Evolutionary conservation across 2,888 invertebrate genomes (phyloP).

Genomic region (Diarsia rubi): DNA sequence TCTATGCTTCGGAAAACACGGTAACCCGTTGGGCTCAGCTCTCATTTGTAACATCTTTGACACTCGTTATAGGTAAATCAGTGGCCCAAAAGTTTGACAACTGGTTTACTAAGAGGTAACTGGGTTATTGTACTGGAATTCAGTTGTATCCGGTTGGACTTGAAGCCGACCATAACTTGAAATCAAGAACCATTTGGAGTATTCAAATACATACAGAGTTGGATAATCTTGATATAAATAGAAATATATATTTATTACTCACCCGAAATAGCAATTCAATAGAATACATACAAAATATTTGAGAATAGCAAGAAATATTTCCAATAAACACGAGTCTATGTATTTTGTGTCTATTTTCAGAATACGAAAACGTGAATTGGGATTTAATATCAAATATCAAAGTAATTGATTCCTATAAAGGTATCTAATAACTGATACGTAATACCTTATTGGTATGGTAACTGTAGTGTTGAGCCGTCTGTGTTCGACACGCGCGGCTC

Average conservation of each 20-base stretch:
- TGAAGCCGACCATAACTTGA: too few species aligned
- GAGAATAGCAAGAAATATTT: conserved; percentile 18
- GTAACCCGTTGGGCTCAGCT: too few species aligned
- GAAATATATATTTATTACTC: neutral
- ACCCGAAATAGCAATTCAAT: neutral
- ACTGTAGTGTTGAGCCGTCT: neutral
- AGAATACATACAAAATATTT: neutral
- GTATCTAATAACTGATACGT: conserved; percentile 20
- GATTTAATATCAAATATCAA: conserved; percentile 39
- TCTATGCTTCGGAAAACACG: too few species aligned
- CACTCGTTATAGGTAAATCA: too few species aligned
- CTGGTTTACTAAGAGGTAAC: too few species aligned
- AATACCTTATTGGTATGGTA: neutral
- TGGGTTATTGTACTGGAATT: too few species aligned
- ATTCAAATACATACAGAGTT: neutral
- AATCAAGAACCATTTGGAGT: neutral
- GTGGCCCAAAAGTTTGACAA: too few species aligned
- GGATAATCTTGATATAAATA: neutral
- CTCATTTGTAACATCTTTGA: too few species aligned
- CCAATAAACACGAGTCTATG: conserved; percentile 1
- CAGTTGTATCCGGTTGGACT: too few species aligned
- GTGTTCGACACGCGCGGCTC: neutral
- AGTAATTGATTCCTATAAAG: conserved; percentile 2
- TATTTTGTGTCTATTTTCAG: conserved; percentile 10
- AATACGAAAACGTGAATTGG: conserved; percentile 14